Conservation (phyloP, 2,888 invertebrate genomes). For the Elmis aenea region DNA sequence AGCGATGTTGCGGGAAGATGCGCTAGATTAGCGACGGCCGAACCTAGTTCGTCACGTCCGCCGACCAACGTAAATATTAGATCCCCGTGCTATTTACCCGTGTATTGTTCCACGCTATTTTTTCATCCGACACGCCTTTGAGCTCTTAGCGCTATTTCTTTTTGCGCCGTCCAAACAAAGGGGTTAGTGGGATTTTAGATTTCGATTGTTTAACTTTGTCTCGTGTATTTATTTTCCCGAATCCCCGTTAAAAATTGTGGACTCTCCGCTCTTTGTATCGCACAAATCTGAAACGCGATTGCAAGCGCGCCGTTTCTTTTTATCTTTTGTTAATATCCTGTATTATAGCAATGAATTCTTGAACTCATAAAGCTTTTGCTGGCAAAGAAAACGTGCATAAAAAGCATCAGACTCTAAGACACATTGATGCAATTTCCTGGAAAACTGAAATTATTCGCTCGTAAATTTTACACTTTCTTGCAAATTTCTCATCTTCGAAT, state of each 20-base stretch:
- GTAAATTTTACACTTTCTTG: constrained; percentile 39
- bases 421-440: constrained; percentile 44
- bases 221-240: constrained; percentile 11
- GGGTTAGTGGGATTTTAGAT: constrained; percentile 14
- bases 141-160: constrained; percentile 13
- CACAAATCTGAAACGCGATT: constrained; percentile 26
- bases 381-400: constrained; percentile 20
- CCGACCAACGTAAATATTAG: constrained; percentile 41
- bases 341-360: constrained; percentile 29
- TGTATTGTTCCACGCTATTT: constrained; percentile 13
- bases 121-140: constrained; percentile 13
- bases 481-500: constrained; percentile 32
- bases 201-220: constrained; percentile 15
- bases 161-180: constrained; percentile 16
- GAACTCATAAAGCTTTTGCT: constrained; percentile 31
- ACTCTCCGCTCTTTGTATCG: constrained; percentile 13
- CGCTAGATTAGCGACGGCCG: constrained; percentile 22
- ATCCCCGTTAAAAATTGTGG: constrained; percentile 17
- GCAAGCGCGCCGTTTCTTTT: constrained; percentile 22
- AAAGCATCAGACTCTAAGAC: constrained; percentile 33
- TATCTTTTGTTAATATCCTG: constrained; percentile 36
- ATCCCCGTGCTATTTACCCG: constrained; percentile 12
- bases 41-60: constrained; percentile 32
- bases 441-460: constrained; percentile 43
- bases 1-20: constrained; percentile 18